These are phyloP conservation scores for Tamandua tetradactyla DNA, from an alignment of 2,797 vertebrate species.

Conservation along the genomic window DNA sequence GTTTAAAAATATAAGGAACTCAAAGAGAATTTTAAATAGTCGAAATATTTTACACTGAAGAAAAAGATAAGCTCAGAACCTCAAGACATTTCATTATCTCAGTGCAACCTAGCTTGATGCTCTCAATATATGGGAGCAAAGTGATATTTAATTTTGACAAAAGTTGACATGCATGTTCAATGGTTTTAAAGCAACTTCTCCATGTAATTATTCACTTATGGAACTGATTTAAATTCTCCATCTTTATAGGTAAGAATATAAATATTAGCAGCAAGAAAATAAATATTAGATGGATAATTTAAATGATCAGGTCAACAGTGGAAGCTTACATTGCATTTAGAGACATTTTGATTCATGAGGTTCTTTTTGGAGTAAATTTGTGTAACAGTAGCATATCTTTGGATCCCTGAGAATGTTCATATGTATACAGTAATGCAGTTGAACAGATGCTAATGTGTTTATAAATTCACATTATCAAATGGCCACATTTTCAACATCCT, in stretches of 20 bases:
- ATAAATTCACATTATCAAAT: neutral
- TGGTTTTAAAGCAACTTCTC: constrained; percentile 31
- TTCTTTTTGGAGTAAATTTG: neutral
- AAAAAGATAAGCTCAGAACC: constrained; percentile 46
- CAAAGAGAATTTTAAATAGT: constrained; percentile 49
- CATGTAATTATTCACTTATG: neutral
- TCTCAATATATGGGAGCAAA: neutral
- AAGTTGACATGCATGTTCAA: neutral
- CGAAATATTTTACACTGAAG: constrained; percentile 59
- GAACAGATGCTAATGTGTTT: neutral
- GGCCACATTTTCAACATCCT: constrained; percentile 5
- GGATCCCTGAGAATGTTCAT: neutral
- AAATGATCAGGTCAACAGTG: neutral
- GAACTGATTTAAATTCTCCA: constrained; percentile 27
- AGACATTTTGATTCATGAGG: constrained; percentile 1
- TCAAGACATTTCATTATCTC: constrained; percentile 56
- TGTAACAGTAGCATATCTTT: neutral
- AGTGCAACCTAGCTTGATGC: neutral
- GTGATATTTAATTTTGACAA: constrained; percentile 32
- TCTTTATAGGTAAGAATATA: constrained; percentile 36
- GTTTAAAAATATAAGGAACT: constrained; percentile 59
- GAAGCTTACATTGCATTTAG: constrained; percentile 10
- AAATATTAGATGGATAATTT: neutral
- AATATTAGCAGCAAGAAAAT: constrained; percentile 32
- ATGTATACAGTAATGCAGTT: neutral